A percentile compares a stretch with the other conserved stretches of the same genome.
Conservation (phyloP, 1,140 invertebrate species). For the Callitettix versicolor region DNA sequence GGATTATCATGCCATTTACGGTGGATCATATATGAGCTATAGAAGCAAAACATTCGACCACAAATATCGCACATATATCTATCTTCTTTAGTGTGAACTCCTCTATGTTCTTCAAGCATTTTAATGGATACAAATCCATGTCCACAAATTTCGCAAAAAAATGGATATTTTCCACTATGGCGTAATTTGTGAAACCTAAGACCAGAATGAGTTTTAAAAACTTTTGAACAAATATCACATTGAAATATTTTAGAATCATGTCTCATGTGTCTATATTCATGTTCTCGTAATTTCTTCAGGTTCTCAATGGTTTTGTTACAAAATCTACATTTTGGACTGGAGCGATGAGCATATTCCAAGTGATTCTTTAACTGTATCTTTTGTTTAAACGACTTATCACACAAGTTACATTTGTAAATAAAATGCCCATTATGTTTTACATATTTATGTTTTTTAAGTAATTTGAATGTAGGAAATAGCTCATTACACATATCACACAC, state of each 20-base stretch:
- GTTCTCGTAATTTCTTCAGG: too few relatives aligned
- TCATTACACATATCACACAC: too few relatives aligned
- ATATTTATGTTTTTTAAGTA: too few relatives aligned
- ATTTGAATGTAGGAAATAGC: too few relatives aligned
- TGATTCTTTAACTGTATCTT: too few relatives aligned
- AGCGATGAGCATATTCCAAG: too few relatives aligned
- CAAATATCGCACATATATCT: constrained; percentile 24
- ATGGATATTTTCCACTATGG: constrained; percentile 24
- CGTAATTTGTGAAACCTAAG: constrained; percentile 17
- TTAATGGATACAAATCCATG: constrained; percentile 21
- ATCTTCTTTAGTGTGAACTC: constrained; percentile 23
- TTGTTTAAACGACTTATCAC: too few relatives aligned
- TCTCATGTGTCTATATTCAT: too few relatives aligned
- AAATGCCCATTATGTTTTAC: too few relatives aligned
- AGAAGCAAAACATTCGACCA: constrained; percentile 22
- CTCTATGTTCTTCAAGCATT: constrained; percentile 22
- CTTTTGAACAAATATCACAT: constrained; percentile 20
- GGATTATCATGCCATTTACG: constrained; percentile 26
- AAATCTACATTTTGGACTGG: too few relatives aligned
- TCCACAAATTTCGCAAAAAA: constrained; percentile 23
- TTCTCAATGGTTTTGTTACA: too few relatives aligned
- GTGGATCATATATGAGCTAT: constrained; percentile 26
- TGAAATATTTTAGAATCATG: constrained; percentile 2
- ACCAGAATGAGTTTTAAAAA: constrained; percentile 23
- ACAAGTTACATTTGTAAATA: too few relatives aligned